These are phyloP conservation scores for Osmerus mordax DNA, from an alignment of 2,113 vertebrate species.

Conservation along the genomic window DNA sequence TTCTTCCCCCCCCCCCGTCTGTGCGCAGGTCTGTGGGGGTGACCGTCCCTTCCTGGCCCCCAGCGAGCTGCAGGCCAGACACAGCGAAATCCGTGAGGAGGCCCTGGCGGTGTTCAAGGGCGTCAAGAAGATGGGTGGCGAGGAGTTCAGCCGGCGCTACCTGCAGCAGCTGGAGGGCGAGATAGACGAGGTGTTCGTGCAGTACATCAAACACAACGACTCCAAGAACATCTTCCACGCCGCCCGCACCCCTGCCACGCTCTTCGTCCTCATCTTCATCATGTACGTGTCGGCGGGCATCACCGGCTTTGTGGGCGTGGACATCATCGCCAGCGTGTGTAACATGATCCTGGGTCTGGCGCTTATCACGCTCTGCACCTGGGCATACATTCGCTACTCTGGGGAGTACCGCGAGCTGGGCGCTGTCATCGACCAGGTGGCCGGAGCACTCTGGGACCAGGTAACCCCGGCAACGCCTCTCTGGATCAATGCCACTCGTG, in stretches of 20 bases:
- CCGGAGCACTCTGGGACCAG: conserved; percentile 97
- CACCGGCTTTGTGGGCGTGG: conserved; percentile 94
- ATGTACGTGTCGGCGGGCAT: conserved; percentile 94
- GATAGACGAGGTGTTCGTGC: conserved; percentile 93
- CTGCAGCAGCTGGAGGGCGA: conserved; percentile 92
- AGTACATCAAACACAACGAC: conserved; percentile 99
- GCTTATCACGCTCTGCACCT: conserved; percentile 96
- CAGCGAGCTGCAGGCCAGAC: conserved; percentile 85
- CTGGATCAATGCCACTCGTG: no score
- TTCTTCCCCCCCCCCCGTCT: no score
- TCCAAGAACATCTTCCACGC: conserved; percentile 99
- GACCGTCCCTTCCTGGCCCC: conserved; percentile 95
- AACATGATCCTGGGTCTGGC: conserved; percentile 98
- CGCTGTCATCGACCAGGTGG: conserved; percentile 98
- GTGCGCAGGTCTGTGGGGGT: conserved; percentile 86
- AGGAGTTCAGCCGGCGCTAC: conserved; percentile 97
- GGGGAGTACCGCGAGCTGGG: conserved; percentile 97
- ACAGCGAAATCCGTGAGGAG: conserved; percentile 82
- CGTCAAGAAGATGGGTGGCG: conserved; percentile 99
- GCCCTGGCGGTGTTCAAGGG: conserved; percentile 86
- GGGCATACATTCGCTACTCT: conserved; percentile 98
- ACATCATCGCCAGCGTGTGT: conserved; percentile 96
- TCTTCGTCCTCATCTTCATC: conserved; percentile 98
- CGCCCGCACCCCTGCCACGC: conserved; percentile 93
- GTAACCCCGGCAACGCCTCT: conserved; percentile 58